Evolutionary conservation across 1,140 invertebrate species (phyloP), one percentile per base, ranked within the genome.

Genomic region (Drosophila mayri): DNA sequence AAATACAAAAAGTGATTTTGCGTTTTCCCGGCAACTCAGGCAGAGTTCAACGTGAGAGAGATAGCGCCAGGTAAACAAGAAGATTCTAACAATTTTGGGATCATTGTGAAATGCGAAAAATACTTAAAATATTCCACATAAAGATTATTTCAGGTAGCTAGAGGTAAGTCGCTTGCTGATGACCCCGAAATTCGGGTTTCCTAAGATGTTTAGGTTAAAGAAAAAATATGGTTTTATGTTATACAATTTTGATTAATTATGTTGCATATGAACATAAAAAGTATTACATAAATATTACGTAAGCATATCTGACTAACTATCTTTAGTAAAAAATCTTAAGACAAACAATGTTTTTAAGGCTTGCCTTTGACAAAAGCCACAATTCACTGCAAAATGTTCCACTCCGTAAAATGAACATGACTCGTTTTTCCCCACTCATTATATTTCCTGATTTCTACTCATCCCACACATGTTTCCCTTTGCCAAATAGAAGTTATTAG

Each of bases 1-100:
- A 20, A 35, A 55, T 2, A 49, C 18, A 44, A 11, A n/a, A 46
- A 59, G 58, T 67, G 60, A 57, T 28, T 66, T 30, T 25, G 61
- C 61, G 35, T 60, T 76, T 83, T 83, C 37, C 30, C 6, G 28
- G n/a, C 35, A 75, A 65, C 43, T 73, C 52, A 41, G 11, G 73
- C 50, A 18, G 9, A 30, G 32, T 54, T 57, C 9, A 32, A n/a
- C 20, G 14, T 25, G 38, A 58, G 38, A 44, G 58, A 40, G 58
- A 47, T 46, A 67, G 37, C 14, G 43, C 25, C 65, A 65, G 66
- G 59, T 80, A 77, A 64, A 76, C 35, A 37, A 28, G 16, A 18
- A 11, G 41, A 30, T 37, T 43, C 16, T 40, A 12, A 12, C 8
- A 9, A 46, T 28, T 22, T 9, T 22, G 0, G 16, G 10, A 44